Conservation (phyloP, 2,888 invertebrate genomes). For the Formica aserva region DNA sequence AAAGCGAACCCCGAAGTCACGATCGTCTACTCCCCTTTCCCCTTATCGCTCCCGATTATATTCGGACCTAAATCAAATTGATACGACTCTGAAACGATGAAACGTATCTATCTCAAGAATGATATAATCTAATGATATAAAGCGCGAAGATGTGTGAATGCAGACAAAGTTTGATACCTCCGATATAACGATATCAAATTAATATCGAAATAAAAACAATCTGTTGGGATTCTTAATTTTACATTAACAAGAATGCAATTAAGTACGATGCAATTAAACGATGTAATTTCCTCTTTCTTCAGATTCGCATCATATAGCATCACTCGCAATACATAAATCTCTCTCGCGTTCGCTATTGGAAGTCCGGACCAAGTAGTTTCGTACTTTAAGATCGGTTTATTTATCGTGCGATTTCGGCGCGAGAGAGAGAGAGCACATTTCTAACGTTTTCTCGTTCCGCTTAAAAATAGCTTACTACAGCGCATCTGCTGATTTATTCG, state of each 20-base stretch:
- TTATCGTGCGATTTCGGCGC: slow-evolving; percentile 47
- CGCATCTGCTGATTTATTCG: slow-evolving; percentile 54
- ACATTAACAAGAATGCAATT: not conserved
- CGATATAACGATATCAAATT: not conserved
- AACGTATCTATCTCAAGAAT: not conserved
- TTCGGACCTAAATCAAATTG: slow-evolving; percentile 41
- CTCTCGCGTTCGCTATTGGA: slow-evolving; percentile 51
- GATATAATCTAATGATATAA: too few relatives aligned
- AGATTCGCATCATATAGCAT: slow-evolving; percentile 41
- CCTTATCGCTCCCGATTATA: slow-evolving; percentile 57
- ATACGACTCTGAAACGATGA: not conserved
- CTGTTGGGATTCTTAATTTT: not conserved
- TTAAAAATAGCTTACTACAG: slow-evolving; percentile 53
- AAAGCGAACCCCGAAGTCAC: slow-evolving; percentile 43
- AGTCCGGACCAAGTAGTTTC: slow-evolving; percentile 48
- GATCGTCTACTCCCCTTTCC: not conserved
- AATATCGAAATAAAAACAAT: not conserved
- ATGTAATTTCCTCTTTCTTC: not conserved
- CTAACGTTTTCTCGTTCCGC: slow-evolving; percentile 28
- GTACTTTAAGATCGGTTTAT: slow-evolving; percentile 55
- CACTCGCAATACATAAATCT: slow-evolving; percentile 47
- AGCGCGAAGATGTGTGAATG: not conserved
- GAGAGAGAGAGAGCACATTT: slow-evolving; percentile 24
- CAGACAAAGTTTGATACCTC: not conserved
- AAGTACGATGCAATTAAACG: not conserved